Percentiles rank a stretch among this genome's conserved stretches.
Evolutionary conservation across 2,888 invertebrate species (phyloP).

Genomic region (Hemicrepidius hirtus): DNA sequence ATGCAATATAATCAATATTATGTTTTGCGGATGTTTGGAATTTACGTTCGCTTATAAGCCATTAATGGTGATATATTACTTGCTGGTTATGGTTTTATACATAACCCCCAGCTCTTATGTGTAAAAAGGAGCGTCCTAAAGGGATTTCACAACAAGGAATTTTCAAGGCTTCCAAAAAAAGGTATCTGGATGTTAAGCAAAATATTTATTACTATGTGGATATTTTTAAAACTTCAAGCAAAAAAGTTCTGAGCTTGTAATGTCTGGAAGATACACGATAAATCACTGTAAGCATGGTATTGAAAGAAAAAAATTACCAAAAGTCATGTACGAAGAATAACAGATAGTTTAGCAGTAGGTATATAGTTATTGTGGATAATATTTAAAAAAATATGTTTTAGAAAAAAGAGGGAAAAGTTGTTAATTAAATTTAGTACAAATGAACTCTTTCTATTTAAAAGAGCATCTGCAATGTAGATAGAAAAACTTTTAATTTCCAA

Average conservation of each 20-base stretch:
- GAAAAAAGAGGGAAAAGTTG: slow-evolving; percentile 1
- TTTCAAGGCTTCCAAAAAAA: background rate
- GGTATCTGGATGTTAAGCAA: background rate
- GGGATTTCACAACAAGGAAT: slow-evolving; percentile 2
- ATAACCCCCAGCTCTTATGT: slow-evolving; percentile 27
- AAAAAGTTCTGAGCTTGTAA: too few relatives aligned
- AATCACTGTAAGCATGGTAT: too few relatives aligned
- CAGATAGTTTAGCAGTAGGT: background rate
- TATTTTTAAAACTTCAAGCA: too few relatives aligned
- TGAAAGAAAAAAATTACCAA: too few relatives aligned
- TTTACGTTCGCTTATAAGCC: slow-evolving; percentile 48
- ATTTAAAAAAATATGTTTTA: too few relatives aligned
- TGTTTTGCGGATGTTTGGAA: slow-evolving; percentile 48
- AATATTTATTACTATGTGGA: background rate
- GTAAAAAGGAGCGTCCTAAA: slow-evolving; percentile 32
- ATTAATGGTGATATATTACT: slow-evolving; percentile 45
- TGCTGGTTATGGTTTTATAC: slow-evolving; percentile 33
- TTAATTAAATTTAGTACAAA: slow-evolving; percentile 26
- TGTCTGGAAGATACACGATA: too few relatives aligned
- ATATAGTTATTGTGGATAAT: background rate
- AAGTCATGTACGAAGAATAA: too few relatives aligned
- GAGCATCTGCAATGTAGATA: slow-evolving; percentile 2
- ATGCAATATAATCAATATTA: slow-evolving; percentile 46
- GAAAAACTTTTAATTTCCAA: slow-evolving; percentile 17
- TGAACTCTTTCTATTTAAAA: slow-evolving; percentile 22